phyloP scores from a whole-genome alignment of 2,113 vertebrate genomes.

The Nicator chloris region DNA sequence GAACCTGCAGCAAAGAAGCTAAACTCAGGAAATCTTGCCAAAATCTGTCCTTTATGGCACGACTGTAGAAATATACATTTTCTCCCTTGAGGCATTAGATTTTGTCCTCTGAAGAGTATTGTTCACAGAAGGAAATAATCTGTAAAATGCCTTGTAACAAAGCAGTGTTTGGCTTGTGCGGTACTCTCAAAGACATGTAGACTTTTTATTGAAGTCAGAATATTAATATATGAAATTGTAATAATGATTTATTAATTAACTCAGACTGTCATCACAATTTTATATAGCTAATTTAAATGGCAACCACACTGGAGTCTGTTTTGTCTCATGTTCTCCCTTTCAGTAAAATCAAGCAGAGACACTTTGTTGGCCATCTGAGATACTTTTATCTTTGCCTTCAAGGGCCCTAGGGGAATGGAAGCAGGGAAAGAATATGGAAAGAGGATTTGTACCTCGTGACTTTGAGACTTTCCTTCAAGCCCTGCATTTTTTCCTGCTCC shows the following conservation, averaged over 20 bases:
- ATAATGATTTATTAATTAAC: constrained; percentile 47
- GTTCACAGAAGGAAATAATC: constrained; percentile 9
- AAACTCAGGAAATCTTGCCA: constrained; percentile 12
- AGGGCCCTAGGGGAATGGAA: neutral
- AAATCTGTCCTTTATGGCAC: neutral
- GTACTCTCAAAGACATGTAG: neutral
- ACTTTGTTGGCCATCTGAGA: constrained; percentile 7
- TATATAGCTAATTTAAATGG: neutral
- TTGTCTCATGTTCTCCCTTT: constrained; percentile 25
- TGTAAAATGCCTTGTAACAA: neutral
- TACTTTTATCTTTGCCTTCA: constrained; percentile 47
- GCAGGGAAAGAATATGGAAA: constrained; percentile 20
- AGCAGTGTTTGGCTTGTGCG: neutral
- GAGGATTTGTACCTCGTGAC: constrained; percentile 27
- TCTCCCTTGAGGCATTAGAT: neutral
- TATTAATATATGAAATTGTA: constrained; percentile 19
- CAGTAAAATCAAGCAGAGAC: constrained; percentile 5
- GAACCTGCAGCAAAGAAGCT: neutral
- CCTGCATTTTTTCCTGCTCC: neutral
- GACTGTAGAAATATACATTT: neutral
- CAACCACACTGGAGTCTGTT: neutral
- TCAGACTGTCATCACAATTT: constrained; percentile 18
- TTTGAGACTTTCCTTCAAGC: constrained; percentile 8
- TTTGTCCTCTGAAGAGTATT: neutral
- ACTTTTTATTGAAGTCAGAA: neutral